Evolutionary conservation across 2,797 vertebrate genomes (phyloP), one percentile per base, ranked within the genome.

Genomic region (Phataginus tetradactyla): DNA sequence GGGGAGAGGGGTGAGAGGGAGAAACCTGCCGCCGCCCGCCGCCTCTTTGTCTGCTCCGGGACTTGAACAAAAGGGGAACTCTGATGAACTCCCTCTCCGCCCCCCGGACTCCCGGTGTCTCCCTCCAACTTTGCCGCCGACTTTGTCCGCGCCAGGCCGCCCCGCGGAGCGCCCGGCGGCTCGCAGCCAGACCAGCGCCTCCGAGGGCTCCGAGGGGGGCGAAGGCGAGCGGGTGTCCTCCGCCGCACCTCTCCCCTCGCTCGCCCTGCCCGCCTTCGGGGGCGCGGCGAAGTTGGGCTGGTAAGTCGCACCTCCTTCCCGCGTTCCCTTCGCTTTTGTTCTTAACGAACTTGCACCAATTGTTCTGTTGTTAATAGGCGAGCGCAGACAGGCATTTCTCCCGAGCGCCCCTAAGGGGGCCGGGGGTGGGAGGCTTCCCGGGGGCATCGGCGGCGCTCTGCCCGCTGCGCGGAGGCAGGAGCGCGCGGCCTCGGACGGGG

Each of bases 61-160:
- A 98, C 99, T 98, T 98, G 98, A 99, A 99, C 99, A 99, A 99
- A 99, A 98, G 98, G 98, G 98, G 98, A 98, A 98, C 98, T 99
- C 98, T 98, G 98, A 98, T 98, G 98, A 98, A 98, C 98, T 99
- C 99, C 98, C 98, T 96, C 97, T 97, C 98, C 98, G 98, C 96
- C 92, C 86, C 72, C 93, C 92, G 80, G 88, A 85, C 94, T 97
- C 97, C 71, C 37, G 97, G 94, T 96, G 95, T 97, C 98, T 98
- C 96, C 96, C 94, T 96, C 91, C 96, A 98, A 98, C 98, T 98
- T 96, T 98, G 90, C 92, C 75, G 86, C 84, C 64, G 94, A 96
- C 97, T 98, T 96, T 97, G 93, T 87, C 86, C 21, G 96, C 96
- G 98, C 96, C 97, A 97, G 95, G 69, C 96, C 84, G 18, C 95